Conservation (phyloP, 1,140 invertebrate genomes). For the Zaprionus kolodkinae region DNA sequence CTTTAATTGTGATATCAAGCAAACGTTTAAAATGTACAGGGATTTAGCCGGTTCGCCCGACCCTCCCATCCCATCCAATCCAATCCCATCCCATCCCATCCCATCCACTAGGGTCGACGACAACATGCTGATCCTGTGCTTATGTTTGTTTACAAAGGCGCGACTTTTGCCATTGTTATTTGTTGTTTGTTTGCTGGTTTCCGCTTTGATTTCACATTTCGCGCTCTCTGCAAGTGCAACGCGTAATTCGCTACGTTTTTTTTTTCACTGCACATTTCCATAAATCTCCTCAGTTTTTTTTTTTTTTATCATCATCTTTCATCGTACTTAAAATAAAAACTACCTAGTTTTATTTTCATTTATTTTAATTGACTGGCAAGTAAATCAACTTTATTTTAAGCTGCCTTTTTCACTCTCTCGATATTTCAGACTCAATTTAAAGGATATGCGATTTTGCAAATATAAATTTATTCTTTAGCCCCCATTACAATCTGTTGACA, state of each 20-base stretch:
- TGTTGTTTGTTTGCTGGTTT: conserved; percentile 67
- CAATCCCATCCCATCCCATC: neutral
- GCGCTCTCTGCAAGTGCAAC: conserved; percentile 39
- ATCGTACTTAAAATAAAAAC: neutral
- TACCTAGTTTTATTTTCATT: neutral
- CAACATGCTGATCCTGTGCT: conserved; percentile 75
- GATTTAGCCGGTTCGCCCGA: conserved; percentile 55
- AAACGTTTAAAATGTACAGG: conserved; percentile 71
- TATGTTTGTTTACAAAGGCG: conserved; percentile 78
- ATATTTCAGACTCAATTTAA: too few relatives aligned
- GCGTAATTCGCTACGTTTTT: conserved; percentile 17
- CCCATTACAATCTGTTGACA: too few relatives aligned
- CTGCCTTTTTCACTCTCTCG: too few relatives aligned
- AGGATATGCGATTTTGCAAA: too few relatives aligned
- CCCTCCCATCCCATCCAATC: neutral
- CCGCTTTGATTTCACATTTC: conserved; percentile 49
- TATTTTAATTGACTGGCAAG: neutral
- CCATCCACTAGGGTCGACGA: conserved; percentile 5
- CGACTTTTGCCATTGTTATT: conserved; percentile 74
- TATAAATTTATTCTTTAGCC: too few relatives aligned
- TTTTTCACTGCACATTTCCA: neutral
- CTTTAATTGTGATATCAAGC: conserved; percentile 83
- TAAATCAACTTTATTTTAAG: neutral
- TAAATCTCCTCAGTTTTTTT: neutral
- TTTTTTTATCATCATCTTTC: neutral